These are phyloP conservation scores for Dipodomys merriami DNA, from an alignment of 2,113 vertebrate genomes.

Conservation along the genomic window DNA sequence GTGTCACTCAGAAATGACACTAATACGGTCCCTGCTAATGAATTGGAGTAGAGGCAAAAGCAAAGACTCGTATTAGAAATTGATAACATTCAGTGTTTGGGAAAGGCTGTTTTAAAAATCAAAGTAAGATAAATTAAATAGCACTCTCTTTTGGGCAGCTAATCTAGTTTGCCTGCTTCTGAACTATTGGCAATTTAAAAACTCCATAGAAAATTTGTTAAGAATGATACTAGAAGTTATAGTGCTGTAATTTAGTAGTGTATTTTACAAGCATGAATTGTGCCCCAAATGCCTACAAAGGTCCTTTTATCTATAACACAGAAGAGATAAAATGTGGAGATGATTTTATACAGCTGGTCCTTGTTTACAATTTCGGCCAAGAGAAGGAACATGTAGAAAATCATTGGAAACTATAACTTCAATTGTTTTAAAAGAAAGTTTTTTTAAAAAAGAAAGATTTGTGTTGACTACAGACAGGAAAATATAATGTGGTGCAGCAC, in stretches of 20 bases:
- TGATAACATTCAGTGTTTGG: not conserved
- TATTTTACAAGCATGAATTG: not conserved
- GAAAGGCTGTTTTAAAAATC: constrained; percentile 3
- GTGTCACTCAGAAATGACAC: not conserved
- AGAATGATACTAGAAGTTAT: not conserved
- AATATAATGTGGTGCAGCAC: not conserved
- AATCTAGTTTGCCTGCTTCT: constrained; percentile 15
- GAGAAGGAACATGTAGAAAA: not conserved
- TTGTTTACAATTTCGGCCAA: not conserved
- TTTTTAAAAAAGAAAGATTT: not conserved
- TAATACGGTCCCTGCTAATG: not conserved
- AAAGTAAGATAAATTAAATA: constrained; percentile 29
- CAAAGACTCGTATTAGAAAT: not conserved
- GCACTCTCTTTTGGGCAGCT: not conserved
- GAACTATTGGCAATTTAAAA: constrained; percentile 37
- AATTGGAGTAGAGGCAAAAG: not conserved
- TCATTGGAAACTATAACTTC: constrained; percentile 5
- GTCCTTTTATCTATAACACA: not conserved
- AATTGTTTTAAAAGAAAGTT: not conserved
- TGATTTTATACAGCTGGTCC: not conserved
- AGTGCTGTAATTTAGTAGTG: not conserved
- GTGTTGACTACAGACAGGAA: not conserved
- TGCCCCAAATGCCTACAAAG: not conserved
- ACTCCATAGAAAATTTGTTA: constrained; percentile 15
- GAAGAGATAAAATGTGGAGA: constrained; percentile 22